Conservation (phyloP, 2,113 vertebrate genomes). For the Psilopogon haemacephalus region DNA sequence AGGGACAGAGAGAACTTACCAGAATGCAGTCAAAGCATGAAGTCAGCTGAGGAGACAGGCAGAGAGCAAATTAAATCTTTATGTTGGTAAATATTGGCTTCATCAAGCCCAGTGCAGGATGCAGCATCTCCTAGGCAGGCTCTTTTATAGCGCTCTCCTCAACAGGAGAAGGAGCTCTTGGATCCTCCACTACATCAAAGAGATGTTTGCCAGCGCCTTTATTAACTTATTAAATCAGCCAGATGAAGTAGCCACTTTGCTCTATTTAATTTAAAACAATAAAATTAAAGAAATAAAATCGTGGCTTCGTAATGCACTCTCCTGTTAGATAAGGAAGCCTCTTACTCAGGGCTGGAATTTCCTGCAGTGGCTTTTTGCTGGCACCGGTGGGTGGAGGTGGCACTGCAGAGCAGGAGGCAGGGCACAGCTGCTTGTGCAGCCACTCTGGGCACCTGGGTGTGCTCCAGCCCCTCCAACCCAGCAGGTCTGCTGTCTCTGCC, state of each 20-base stretch:
- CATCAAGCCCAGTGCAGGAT: background rate
- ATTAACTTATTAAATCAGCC: constrained; percentile 73
- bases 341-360: constrained; percentile 15
- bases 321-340: constrained; percentile 16
- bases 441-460: too few species aligned
- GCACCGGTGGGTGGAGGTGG: background rate
- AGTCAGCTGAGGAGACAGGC: background rate
- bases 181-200: constrained; percentile 26
- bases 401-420: background rate
- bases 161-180: constrained; percentile 5
- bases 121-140: background rate
- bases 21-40: background rate
- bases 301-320: constrained; percentile 29
- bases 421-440: too few species aligned
- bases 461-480: too few species aligned
- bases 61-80: background rate
- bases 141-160: constrained; percentile 27
- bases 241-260: constrained; percentile 53
- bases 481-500: background rate
- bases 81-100: constrained; percentile 19
- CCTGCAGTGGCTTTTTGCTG: constrained; percentile 19
- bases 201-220: constrained; percentile 52
- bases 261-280: constrained; percentile 71
- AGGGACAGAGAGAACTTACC: background rate
- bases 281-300: constrained; percentile 70